Percentiles rank a stretch among this genome's conserved stretches.
Conservation (phyloP, 2,888 invertebrate genomes). For the Pocota personata region DNA sequence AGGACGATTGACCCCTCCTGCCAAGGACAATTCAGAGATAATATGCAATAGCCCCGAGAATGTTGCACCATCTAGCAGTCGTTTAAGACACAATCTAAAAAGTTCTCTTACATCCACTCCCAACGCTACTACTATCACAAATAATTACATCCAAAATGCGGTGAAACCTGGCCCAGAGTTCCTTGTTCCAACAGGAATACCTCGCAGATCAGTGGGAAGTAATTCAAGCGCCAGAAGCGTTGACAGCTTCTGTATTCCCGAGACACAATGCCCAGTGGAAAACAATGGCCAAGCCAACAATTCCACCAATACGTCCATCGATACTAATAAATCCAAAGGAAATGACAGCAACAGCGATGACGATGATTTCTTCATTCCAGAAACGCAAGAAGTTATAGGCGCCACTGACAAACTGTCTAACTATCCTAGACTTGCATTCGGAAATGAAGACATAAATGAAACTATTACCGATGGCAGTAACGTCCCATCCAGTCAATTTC, state of each 20-base stretch:
- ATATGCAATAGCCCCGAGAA: constrained; percentile 44
- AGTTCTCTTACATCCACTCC: constrained; percentile 40
- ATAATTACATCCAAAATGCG: background rate
- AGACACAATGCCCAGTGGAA: constrained; percentile 73
- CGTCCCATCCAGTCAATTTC: constrained; percentile 74
- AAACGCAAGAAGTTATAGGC: constrained; percentile 76
- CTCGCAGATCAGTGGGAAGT: constrained; percentile 22
- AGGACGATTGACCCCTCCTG: constrained; percentile 13
- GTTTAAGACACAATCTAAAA: constrained; percentile 12
- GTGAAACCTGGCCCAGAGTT: background rate
- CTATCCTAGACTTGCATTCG: constrained; percentile 42
- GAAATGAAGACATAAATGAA: constrained; percentile 2
- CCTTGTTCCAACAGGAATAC: background rate
- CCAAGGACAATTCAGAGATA: constrained; percentile 5
- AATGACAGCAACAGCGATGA: constrained; percentile 40
- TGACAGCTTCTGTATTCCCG: constrained; percentile 76
- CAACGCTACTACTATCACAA: background rate
- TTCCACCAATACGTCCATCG: constrained; percentile 17
- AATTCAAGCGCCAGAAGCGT: constrained; percentile 44
- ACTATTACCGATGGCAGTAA: constrained; percentile 23
- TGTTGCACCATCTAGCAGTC: background rate
- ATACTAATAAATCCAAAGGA: constrained; percentile 16
- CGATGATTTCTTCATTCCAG: constrained; percentile 77
- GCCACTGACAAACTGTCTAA: constrained; percentile 14
- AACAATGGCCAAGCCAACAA: background rate